A percentile compares a stretch with the other conserved stretches of the same genome.
phyloP scores from a whole-genome alignment of 2,888 invertebrate genomes.

The Cerceris ruficornis region DNA sequence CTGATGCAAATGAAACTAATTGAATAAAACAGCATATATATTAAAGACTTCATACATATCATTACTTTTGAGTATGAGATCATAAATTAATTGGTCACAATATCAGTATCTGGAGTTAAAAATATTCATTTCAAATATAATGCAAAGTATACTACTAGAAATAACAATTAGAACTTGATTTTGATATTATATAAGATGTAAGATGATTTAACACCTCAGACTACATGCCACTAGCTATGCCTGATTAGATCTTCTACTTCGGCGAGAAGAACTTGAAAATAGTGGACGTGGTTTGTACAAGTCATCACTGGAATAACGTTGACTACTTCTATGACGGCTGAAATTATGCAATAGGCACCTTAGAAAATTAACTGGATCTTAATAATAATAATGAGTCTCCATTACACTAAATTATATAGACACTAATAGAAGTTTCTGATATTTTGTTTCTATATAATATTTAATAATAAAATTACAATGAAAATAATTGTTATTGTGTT shows the following conservation, averaged over 20 bases:
- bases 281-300: conserved; percentile 87
- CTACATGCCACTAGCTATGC: conserved; percentile 74
- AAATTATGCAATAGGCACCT: conserved; percentile 52
- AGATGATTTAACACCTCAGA: conserved; percentile 62
- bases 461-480: no score
- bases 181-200: conserved; percentile 38
- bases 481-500: no score
- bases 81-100: conserved; percentile 31
- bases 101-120: conserved; percentile 37
- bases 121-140: conserved; percentile 44
- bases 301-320: conserved; percentile 88
- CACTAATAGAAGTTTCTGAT: no score
- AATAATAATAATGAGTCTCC: neutral
- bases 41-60: neutral
- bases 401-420: neutral
- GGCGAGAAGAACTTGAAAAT: conserved; percentile 82
- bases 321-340: conserved; percentile 80
- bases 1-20: neutral
- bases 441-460: no score
- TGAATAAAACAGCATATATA: neutral
- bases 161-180: conserved; percentile 37
- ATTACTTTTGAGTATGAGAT: conserved; percentile 17
- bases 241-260: conserved; percentile 82
- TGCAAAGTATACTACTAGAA: conserved; percentile 31
- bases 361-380: conserved; percentile 12